These are phyloP conservation scores for Betta splendens DNA, from an alignment of 2,797 vertebrate species.

Conservation along the genomic window DNA sequence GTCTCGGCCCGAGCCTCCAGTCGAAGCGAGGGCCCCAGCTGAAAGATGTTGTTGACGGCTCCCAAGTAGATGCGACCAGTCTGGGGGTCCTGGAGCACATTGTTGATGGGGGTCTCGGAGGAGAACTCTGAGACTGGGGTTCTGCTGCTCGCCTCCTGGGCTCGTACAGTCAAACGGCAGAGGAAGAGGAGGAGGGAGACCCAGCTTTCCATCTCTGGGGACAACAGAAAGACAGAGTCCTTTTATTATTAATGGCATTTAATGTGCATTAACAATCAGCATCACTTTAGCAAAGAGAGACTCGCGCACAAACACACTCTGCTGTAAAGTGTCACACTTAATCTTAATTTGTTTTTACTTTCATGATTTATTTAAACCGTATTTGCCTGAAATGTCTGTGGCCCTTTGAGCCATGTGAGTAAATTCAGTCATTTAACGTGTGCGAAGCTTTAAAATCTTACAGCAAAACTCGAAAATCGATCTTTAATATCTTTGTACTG, in stretches of 20 bases:
- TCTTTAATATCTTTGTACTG: no score
- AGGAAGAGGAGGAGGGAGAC: constrained; percentile 72
- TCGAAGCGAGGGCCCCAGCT: constrained; percentile 82
- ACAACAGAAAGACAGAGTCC: constrained; percentile 29
- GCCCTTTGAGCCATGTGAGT: neutral
- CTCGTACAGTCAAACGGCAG: constrained; percentile 45
- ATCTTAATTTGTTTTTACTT: no score
- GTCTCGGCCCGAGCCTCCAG: constrained; percentile 77
- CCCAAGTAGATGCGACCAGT: constrained; percentile 91
- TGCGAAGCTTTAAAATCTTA: neutral
- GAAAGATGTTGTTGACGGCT: constrained; percentile 88
- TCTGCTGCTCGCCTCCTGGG: constrained; percentile 45
- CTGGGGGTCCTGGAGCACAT: constrained; percentile 80
- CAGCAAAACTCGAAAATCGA: neutral
- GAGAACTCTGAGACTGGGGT: constrained; percentile 55
- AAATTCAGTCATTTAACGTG: neutral
- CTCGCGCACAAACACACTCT: neutral
- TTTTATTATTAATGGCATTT: constrained; percentile 48
- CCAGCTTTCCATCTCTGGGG: constrained; percentile 82
- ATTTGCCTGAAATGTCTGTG: neutral
- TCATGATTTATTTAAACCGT: no score
- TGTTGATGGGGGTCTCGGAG: constrained; percentile 76
- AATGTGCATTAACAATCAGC: constrained; percentile 28
- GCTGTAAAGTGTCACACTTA: no score
- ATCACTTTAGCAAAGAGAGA: constrained; percentile 5